Conservation (phyloP, 2,797 vertebrate genomes). For the Odontamblyopus lacepedii region DNA sequence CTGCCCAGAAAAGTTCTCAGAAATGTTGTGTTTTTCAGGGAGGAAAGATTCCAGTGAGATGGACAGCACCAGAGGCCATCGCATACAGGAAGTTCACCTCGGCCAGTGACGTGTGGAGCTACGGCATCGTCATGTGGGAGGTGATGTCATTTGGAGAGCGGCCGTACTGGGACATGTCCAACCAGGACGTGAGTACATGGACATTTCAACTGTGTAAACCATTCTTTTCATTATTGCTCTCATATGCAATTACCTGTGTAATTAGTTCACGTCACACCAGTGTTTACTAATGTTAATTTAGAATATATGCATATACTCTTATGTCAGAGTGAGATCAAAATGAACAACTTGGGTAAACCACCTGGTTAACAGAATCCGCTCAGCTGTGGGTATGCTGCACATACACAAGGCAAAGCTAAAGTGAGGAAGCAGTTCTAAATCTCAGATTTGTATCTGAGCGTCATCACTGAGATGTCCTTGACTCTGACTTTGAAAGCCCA, state of each 20-base stretch:
- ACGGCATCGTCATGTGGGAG: conserved; percentile 99
- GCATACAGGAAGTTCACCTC: conserved; percentile 98
- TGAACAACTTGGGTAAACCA: conserved; percentile 15
- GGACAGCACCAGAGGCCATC: conserved; percentile 97
- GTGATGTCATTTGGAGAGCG: conserved; percentile 98
- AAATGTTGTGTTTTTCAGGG: conserved; percentile 75
- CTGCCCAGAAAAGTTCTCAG: conserved; percentile 2
- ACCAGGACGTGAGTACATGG: conserved; percentile 89
- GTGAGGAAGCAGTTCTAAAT: conserved; percentile 60
- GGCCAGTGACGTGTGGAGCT: conserved; percentile 97
- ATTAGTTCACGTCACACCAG: not conserved
- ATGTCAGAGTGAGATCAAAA: no score
- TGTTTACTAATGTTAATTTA: not conserved
- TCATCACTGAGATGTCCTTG: conserved; percentile 68
- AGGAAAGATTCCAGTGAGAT: conserved; percentile 97
- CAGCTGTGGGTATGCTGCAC: conserved; percentile 38
- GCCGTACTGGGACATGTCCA: conserved; percentile 99
- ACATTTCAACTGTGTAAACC: not conserved
- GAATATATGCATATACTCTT: no score
- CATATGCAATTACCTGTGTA: not conserved
- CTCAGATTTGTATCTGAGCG: conserved; percentile 48
- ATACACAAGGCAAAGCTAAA: conserved; percentile 42
- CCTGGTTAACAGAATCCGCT: conserved; percentile 22
- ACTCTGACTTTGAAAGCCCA: conserved; percentile 74
- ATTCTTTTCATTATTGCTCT: not conserved